phyloP scores from a whole-genome alignment of 2,888 invertebrate species.

The Melolontha melolontha region DNA sequence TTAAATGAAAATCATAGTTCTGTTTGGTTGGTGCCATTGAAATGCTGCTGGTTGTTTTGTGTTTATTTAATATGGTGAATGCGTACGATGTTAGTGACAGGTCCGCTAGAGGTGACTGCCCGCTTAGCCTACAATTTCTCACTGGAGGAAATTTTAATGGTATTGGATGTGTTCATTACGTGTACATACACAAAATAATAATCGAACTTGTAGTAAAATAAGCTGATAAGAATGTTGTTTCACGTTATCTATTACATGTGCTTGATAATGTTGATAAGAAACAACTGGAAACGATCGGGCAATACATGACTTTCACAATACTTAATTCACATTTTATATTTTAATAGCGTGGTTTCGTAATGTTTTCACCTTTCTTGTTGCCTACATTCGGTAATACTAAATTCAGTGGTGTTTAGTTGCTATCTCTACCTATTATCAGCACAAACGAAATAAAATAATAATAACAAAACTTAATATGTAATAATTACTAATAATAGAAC shows the following conservation, averaged over 20 bases:
- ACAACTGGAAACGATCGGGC: neutral
- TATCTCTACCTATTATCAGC: too few relatives aligned
- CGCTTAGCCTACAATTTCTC: conserved; percentile 43
- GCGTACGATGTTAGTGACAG: conserved; percentile 44
- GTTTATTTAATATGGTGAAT: conserved; percentile 45
- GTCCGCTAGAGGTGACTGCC: conserved; percentile 46
- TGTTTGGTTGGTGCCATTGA: conserved; percentile 28
- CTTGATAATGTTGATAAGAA: conserved; percentile 33
- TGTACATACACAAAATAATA: conserved; percentile 21
- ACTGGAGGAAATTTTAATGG: conserved; percentile 29
- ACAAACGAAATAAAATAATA: too few relatives aligned
- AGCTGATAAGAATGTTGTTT: conserved; percentile 35
- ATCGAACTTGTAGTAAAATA: conserved; percentile 31
- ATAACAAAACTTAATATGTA: too few relatives aligned
- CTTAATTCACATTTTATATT: conserved; percentile 2
- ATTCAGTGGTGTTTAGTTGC: too few relatives aligned
- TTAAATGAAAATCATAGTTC: conserved; percentile 17
- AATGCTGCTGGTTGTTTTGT: conserved; percentile 35
- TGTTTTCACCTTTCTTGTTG: neutral
- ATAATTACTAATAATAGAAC: too few relatives aligned
- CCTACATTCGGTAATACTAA: too few relatives aligned
- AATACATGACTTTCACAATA: conserved; percentile 28
- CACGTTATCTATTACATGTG: conserved; percentile 28
- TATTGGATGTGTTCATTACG: conserved; percentile 31
- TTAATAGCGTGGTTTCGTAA: conserved; percentile 8